These are phyloP conservation scores for Boloria selene DNA, from an alignment of 2,888 invertebrate species.

Conservation along the genomic window DNA sequence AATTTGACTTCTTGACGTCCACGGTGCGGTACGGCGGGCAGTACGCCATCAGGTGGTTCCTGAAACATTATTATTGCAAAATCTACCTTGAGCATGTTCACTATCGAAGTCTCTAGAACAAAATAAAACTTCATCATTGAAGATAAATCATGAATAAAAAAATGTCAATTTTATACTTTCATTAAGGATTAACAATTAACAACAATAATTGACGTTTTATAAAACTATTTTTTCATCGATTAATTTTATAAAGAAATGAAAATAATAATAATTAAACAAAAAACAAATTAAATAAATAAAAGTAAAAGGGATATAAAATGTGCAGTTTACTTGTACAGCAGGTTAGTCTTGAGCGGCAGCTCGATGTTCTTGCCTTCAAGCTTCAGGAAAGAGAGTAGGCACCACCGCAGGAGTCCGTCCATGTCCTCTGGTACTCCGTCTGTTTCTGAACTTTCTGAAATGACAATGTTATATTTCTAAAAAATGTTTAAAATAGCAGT, in stretches of 20 bases:
- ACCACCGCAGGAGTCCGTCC: slow-evolving; percentile 88
- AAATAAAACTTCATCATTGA: too few relatives aligned
- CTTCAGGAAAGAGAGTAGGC: slow-evolving; percentile 91
- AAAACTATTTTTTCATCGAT: neutral
- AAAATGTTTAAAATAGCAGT: too few relatives aligned
- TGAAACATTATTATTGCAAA: slow-evolving; percentile 47
- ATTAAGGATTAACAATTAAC: too few relatives aligned
- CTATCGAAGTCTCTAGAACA: too few relatives aligned
- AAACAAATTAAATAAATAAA: too few relatives aligned
- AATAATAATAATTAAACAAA: too few relatives aligned
- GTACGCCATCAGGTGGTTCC: slow-evolving; percentile 84
- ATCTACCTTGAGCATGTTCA: too few relatives aligned
- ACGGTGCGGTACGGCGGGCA: slow-evolving; percentile 87
- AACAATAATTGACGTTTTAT: neutral
- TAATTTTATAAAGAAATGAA: too few relatives aligned
- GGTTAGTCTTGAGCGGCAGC: slow-evolving; percentile 90
- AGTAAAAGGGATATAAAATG: neutral
- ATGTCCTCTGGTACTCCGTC: slow-evolving; percentile 78
- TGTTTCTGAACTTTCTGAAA: slow-evolving; percentile 49
- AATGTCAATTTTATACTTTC: too few relatives aligned
- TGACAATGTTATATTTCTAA: too few relatives aligned
- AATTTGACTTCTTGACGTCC: slow-evolving; percentile 94
- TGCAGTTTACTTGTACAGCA: slow-evolving; percentile 86
- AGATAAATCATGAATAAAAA: too few relatives aligned
- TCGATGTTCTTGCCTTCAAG: slow-evolving; percentile 86